Evolutionary conservation across 2,888 invertebrate species (phyloP), one percentile per base, ranked within the genome.

Genomic region (Furcula furcula): DNA sequence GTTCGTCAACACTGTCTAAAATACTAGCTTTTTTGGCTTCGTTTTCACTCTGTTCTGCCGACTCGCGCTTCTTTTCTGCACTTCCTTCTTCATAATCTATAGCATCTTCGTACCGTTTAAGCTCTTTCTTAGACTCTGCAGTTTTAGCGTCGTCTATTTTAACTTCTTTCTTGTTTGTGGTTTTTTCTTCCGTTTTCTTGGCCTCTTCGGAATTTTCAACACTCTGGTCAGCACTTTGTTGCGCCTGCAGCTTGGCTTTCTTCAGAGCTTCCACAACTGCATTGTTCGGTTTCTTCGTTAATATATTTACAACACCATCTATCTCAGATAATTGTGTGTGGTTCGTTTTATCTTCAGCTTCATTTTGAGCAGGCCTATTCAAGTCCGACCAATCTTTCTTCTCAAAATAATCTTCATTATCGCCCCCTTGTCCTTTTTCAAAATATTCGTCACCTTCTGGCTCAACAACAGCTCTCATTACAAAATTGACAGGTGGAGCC

Each of bases 371-470:
- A 7, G 62, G 52, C 50, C 78, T 71, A 26, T 75, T 55, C 6
- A 59, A 6, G 36, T 86, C 83, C 0, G 83, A 75, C 86, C 85
- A 86, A 4, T 86, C 87, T 38, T 76, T 83, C 35, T 76, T 87
- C 39, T 87, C 86, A 39, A 52, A 85, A 47, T 80, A 73, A 37
- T 86, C 85, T 6, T 84, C 85, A 36, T 55, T 54, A 7, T 78
- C 79, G 15, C 77, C 84, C 2, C 76, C 83, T 51, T 68, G 68
- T 13, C 71, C 73, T 52, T 77, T 80, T 1, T 82, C 83, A 23
- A 52, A 73, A 29, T 80, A 78, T 35, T 86, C 82, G 23, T 79
- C 83, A 7, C 56, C 57, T 28, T 81, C 70, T 1, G 76, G 64
- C 23, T 79, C 83, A n/a, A 68, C 74, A 4, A 77, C 72, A 0